Evolutionary conservation across 2,113 vertebrate species (phyloP).

Genomic region (Gyps fulvus): DNA sequence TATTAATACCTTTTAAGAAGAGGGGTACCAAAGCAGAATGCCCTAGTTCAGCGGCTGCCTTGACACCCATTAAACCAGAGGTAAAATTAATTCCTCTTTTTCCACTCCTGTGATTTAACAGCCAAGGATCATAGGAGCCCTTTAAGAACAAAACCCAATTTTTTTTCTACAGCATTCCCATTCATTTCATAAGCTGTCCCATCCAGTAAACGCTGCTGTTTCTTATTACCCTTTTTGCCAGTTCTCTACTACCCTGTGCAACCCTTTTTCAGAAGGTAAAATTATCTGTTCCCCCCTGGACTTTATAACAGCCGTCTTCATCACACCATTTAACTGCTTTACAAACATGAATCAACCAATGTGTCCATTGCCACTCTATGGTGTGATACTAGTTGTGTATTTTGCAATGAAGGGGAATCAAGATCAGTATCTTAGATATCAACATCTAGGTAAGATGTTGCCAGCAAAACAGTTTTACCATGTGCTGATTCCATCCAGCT

Average conservation of each 20-base stretch:
- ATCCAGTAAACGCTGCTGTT: not conserved
- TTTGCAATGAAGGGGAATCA: not conserved
- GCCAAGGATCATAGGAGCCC: not conserved
- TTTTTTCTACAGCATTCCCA: not conserved
- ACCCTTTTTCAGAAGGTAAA: not conserved
- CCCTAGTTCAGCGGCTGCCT: not conserved
- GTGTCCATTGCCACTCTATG: not conserved
- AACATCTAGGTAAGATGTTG: not conserved
- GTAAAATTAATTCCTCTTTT: not conserved
- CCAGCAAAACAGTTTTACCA: not conserved
- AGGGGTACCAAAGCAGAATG: not conserved
- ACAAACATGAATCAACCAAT: not conserved
- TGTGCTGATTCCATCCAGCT: not conserved
- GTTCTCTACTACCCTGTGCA: not conserved
- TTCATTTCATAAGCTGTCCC: not conserved
- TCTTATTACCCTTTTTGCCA: not conserved
- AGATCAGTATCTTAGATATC: not conserved
- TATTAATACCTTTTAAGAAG: not conserved
- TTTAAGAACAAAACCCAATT: fast-evolving
- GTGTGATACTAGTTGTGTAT: not conserved
- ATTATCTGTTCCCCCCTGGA: not conserved
- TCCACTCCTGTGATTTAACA: not conserved
- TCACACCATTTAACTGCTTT: not conserved
- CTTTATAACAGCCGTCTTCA: fast-evolving
- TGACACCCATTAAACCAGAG: not conserved